Conservation (phyloP, 1,140 invertebrate genomes). For the Macrocentrus cingulum region DNA sequence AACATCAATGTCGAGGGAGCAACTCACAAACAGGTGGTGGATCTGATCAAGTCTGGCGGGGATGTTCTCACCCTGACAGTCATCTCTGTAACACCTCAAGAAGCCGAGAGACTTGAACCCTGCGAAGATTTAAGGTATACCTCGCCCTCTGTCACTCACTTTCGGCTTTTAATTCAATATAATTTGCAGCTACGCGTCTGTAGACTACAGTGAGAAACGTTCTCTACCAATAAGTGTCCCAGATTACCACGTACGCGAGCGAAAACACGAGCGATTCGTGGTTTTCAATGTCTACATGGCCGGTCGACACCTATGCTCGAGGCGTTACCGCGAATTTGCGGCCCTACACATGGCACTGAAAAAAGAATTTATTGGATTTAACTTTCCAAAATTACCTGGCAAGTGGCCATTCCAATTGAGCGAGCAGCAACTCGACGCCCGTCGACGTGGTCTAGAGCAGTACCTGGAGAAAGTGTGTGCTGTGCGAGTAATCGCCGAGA, state of each 20-base stretch:
- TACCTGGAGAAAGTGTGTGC: conserved; percentile 99
- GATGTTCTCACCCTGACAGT: conserved; percentile 94
- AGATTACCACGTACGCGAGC: conserved; percentile 82
- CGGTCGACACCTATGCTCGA: conserved; percentile 92
- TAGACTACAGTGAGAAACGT: conserved; percentile 97
- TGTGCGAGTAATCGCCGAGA: conserved; percentile 95
- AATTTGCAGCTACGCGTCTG: conserved; percentile 74
- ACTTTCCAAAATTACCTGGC: conserved; percentile 96
- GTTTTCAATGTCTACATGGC: conserved; percentile 99
- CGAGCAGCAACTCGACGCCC: conserved; percentile 94
- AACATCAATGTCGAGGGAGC: conserved; percentile 97
- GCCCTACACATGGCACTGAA: conserved; percentile 87
- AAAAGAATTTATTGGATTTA: conserved; percentile 96
- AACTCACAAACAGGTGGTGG: conserved; percentile 98
- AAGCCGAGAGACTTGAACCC: conserved; percentile 59
- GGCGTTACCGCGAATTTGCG: conserved; percentile 94
- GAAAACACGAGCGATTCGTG: conserved; percentile 87
- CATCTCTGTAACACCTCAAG: conserved; percentile 91
- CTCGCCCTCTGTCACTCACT: neutral
- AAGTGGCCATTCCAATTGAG: conserved; percentile 98
- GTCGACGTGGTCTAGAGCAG: conserved; percentile 91
- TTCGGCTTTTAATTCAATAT: neutral
- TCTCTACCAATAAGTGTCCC: conserved; percentile 98
- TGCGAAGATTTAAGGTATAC: conserved; percentile 55
- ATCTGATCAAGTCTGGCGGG: conserved; percentile 97